Conservation (phyloP, 1,140 invertebrate species). For the Drosophila jambulina region DNA sequence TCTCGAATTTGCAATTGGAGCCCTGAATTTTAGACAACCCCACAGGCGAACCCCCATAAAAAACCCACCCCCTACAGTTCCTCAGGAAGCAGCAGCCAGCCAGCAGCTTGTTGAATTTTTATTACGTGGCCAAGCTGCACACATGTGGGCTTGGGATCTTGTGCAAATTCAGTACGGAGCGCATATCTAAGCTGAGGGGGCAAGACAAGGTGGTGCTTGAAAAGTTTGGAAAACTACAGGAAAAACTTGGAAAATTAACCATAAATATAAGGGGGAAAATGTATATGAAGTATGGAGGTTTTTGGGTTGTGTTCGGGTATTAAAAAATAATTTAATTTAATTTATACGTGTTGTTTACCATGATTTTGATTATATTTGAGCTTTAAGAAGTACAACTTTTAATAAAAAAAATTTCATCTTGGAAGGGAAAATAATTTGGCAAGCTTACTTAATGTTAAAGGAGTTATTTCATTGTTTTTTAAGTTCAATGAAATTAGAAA, state of each 20-base stretch:
- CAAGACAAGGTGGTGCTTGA: not conserved
- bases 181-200: not conserved
- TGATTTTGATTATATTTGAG: no score
- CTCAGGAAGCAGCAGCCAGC: conserved; percentile 32
- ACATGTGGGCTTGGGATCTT: conserved; percentile 22
- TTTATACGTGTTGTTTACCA: no score
- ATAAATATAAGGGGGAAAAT: not conserved
- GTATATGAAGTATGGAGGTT: not conserved
- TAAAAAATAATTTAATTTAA: no score
- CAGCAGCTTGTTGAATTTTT: conserved; percentile 73
- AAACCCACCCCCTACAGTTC: conserved; percentile 45
- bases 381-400: no score
- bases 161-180: conserved; percentile 4
- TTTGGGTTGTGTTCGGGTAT: no score
- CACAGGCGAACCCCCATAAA: conserved; percentile 13
- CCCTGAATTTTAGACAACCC: conserved; percentile 13
- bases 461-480: no score
- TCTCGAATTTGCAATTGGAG: conserved; percentile 28
- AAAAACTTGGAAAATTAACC: not conserved
- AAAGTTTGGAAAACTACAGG: not conserved
- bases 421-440: no score
- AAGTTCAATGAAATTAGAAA: no score
- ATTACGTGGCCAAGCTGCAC: conserved; percentile 65
- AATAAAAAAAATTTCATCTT: no score
- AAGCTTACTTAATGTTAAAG: no score